phyloP scores from a whole-genome alignment of 2,888 invertebrate genomes.

The Hypomecis punctinalis region DNA sequence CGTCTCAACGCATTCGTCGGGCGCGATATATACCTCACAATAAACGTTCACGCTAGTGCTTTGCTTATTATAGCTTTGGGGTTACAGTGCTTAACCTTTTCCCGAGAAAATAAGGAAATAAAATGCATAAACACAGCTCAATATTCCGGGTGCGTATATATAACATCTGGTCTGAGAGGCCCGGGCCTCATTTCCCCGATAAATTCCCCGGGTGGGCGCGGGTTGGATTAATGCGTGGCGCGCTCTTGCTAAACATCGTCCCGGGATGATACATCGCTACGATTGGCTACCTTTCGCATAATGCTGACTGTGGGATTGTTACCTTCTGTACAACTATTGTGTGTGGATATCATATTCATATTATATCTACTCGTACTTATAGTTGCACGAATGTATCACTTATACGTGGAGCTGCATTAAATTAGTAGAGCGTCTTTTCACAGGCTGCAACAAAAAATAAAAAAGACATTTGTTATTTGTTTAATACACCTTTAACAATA shows the following conservation, averaged over 20 bases:
- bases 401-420: too few relatives aligned
- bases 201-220: constrained; percentile 43
- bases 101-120: constrained; percentile 29
- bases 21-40: neutral
- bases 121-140: constrained; percentile 32
- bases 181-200: constrained; percentile 45
- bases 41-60: neutral
- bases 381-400: too few relatives aligned
- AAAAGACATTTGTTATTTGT: too few relatives aligned
- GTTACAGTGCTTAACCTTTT: constrained; percentile 19
- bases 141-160: constrained; percentile 35
- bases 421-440: too few relatives aligned
- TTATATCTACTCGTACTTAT: too few relatives aligned
- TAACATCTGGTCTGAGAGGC: constrained; percentile 41
- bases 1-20: too few relatives aligned
- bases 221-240: constrained; percentile 45
- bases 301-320: constrained; percentile 20
- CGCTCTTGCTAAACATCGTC: constrained; percentile 37
- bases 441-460: too few relatives aligned
- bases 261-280: constrained; percentile 38
- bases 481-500: too few relatives aligned
- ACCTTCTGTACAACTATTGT: constrained; percentile 5
- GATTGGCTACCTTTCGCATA: constrained; percentile 39
- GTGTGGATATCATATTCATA: too few relatives aligned
- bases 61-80: neutral